Conservation (phyloP, 2,113 vertebrate genomes). For the Natator depressus region DNA sequence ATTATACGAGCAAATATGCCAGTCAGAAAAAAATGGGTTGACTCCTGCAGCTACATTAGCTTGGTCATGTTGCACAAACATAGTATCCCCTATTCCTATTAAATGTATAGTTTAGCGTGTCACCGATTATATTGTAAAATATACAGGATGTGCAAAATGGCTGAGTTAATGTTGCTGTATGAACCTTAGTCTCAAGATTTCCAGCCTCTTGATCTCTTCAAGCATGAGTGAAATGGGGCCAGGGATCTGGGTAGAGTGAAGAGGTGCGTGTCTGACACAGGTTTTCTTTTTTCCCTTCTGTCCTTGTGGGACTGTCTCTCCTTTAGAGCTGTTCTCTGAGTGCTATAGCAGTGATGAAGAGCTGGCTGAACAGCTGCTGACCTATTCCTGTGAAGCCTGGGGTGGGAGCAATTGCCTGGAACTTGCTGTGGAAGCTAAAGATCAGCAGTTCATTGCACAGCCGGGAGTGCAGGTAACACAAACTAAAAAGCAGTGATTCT, state of each 20-base stretch:
- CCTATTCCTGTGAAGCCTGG: constrained; percentile 90
- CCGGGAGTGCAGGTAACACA: constrained; percentile 92
- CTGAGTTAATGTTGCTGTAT: background rate
- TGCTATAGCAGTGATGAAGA: constrained; percentile 87
- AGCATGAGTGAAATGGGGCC: background rate
- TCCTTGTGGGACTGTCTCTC: background rate
- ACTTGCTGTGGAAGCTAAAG: constrained; percentile 90
- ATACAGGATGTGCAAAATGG: background rate
- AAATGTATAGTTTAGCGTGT: background rate
- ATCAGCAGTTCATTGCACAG: constrained; percentile 93
- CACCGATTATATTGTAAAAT: background rate
- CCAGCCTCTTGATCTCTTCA: background rate
- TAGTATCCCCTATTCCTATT: background rate
- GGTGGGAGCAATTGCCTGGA: constrained; percentile 90
- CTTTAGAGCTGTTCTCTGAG: constrained; percentile 87
- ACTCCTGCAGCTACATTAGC: background rate
- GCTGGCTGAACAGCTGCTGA: constrained; percentile 88
- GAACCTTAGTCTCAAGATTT: background rate
- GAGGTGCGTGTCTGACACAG: background rate
- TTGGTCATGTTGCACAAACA: background rate
- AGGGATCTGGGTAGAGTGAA: background rate
- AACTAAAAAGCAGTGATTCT: background rate
- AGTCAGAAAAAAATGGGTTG: background rate
- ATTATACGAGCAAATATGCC: background rate
- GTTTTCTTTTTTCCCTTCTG: background rate